Evolutionary conservation across 1,140 invertebrate genomes (phyloP).

Genomic region (Halesus radiatus): DNA sequence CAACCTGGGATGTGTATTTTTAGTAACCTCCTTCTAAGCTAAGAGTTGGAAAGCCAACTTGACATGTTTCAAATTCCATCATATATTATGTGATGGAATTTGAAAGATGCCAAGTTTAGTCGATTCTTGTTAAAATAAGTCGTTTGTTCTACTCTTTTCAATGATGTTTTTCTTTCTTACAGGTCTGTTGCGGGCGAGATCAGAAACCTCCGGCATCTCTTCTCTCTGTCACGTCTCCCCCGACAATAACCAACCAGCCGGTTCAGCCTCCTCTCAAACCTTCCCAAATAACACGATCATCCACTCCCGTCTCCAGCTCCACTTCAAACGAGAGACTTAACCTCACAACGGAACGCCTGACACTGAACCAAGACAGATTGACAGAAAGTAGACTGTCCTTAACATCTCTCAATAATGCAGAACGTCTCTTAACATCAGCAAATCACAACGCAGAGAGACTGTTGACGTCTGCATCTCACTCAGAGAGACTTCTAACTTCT

Average conservation of each 20-base stretch:
- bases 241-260: constrained; percentile 52
- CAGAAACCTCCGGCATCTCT: constrained; percentile 66
- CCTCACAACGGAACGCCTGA: constrained; percentile 58
- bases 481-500: constrained; percentile 60
- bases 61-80: no score
- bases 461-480: constrained; percentile 61
- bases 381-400: constrained; percentile 61
- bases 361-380: constrained; percentile 59
- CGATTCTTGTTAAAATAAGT: no score
- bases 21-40: no score
- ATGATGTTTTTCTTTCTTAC: constrained; percentile 39
- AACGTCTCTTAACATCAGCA: constrained; percentile 59
- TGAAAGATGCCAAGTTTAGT: no score
- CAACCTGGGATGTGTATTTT: no score
- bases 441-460: constrained; percentile 58
- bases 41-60: no score
- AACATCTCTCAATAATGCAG: constrained; percentile 62
- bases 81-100: no score
- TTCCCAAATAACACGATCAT: constrained; percentile 48
- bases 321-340: constrained; percentile 56
- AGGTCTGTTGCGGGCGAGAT: constrained; percentile 69
- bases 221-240: constrained; percentile 63
- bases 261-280: constrained; percentile 48
- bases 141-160: background rate
- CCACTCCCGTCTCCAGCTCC: constrained; percentile 55